A percentile compares a stretch with the other conserved stretches of the same genome.
Evolutionary conservation across 2,888 invertebrate species (phyloP).

Genomic region (Erebia palarica): DNA sequence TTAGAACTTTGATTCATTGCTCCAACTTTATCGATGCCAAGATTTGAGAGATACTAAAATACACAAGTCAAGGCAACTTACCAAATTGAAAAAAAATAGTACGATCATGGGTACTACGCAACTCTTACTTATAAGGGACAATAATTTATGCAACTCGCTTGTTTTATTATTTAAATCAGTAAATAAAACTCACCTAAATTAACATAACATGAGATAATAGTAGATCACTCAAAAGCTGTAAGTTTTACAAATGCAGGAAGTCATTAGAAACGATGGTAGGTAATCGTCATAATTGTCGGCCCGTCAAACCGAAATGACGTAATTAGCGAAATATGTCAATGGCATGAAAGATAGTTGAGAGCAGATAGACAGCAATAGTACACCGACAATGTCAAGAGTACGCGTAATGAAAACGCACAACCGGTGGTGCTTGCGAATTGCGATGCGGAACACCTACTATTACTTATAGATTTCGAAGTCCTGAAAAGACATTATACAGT

Average conservation of each 20-base stretch:
- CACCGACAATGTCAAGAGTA: conserved; percentile 74
- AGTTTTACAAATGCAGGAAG: conserved; percentile 5
- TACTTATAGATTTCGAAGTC: no score
- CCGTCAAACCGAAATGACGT: conserved; percentile 50
- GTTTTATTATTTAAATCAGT: no score
- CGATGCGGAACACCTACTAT: background rate
- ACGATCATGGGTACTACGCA: no score
- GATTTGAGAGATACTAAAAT: conserved; percentile 1
- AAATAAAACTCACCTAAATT: no score
- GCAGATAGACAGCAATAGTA: conserved; percentile 53
- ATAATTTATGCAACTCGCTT: no score
- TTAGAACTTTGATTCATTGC: conserved; percentile 1
- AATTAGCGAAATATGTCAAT: conserved; percentile 60
- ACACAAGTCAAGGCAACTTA: background rate
- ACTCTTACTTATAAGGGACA: no score
- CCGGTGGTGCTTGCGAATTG: background rate
- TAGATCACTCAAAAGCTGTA: background rate
- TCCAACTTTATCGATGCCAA: conserved; percentile 8
- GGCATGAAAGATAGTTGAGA: conserved; percentile 47
- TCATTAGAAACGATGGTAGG: conserved; percentile 3
- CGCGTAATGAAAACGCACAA: conserved; percentile 47
- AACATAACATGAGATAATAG: background rate
- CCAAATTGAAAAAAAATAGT: background rate
- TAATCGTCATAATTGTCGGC: conserved; percentile 29
- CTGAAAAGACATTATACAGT: no score